Evolutionary conservation across 1,140 invertebrate species (phyloP), one percentile per base, ranked within the genome.

Genomic region (Lepidostoma basale): DNA sequence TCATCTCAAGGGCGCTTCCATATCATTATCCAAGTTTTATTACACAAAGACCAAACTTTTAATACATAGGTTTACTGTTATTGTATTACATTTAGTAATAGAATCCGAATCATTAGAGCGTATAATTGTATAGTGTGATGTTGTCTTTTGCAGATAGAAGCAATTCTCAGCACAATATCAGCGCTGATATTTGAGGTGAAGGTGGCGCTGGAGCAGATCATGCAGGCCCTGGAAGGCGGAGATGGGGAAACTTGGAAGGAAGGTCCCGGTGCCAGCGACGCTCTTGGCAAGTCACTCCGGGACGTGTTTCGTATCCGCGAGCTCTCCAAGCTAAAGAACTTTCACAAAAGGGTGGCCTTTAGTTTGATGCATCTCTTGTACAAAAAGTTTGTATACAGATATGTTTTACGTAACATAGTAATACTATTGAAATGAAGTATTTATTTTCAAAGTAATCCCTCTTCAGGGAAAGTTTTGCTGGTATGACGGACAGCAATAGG

Each of bases 401-500:
- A n/a, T n/a, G n/a, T n/a, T n/a, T n/a, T n/a, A n/a, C n/a, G n/a
- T n/a, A n/a, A n/a, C n/a, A n/a, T n/a, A n/a, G n/a, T n/a, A n/a
- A n/a, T n/a, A n/a, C n/a, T n/a, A n/a, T n/a, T n/a, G n/a, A n/a
- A n/a, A n/a, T n/a, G n/a, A n/a, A n/a, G n/a, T n/a, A n/a, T n/a
- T n/a, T n/a, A n/a, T n/a, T n/a, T n/a, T n/a, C n/a, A 33, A 33
- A 33, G 40, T 20, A 60, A 14, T 30, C 14, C 22, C 14, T 39
- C 49, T 73, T 47, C 65, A 87, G 85, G 68, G 85, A 86, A 64
- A 83, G 79, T 69, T 88, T 87, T 75, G 81, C 80, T 67, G 82
- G 82, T 62, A 85, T 87, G 81, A 80, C 81, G 23, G 77, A 77
- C 20, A 76, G 76, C 14, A 83, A 86, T 67, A 86, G 86, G 77